These are phyloP conservation scores for Pardosa pseudoannulata DNA, from an alignment of 2,888 invertebrate species.

Conservation along the genomic window DNA sequence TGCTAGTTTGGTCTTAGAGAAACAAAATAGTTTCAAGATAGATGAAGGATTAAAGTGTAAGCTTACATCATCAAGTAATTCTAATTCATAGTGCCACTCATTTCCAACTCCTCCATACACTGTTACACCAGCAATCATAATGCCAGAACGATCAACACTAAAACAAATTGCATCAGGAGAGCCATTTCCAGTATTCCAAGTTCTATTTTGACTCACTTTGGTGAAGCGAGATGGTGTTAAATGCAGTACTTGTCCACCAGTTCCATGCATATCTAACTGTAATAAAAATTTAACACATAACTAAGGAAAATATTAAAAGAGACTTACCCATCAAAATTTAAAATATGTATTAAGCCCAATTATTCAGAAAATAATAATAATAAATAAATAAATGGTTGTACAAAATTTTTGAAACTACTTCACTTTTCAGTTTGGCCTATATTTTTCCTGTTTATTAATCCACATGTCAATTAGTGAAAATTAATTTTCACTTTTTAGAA, in stretches of 20 bases:
- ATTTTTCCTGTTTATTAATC: too few relatives aligned
- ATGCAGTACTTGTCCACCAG: slow-evolving; percentile 86
- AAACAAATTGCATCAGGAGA: slow-evolving; percentile 98
- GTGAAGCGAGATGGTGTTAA: slow-evolving; percentile 93
- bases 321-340: too few relatives aligned
- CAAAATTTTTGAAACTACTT: too few relatives aligned
- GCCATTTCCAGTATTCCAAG: slow-evolving; percentile 98
- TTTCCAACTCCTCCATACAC: slow-evolving; percentile 92
- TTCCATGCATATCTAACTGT: slow-evolving; percentile 84
- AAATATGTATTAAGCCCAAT: too few relatives aligned
- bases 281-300: slow-evolving; percentile 20
- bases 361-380: too few relatives aligned
- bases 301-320: too few relatives aligned
- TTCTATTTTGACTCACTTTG: slow-evolving; percentile 90
- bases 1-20: too few relatives aligned
- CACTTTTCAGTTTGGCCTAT: too few relatives aligned
- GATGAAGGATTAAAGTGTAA: not conserved
- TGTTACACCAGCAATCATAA: slow-evolving; percentile 91
- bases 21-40: too few relatives aligned
- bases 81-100: slow-evolving; percentile 91
- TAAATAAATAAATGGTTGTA: too few relatives aligned
- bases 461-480: too few relatives aligned
- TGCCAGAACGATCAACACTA: slow-evolving; percentile 91
- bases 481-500: too few relatives aligned
- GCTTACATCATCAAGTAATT: slow-evolving; percentile 83